Evolutionary conservation across 2,797 vertebrate species (phyloP), one percentile per base, ranked within the genome.

Genomic region (Cyprinella venusta): DNA sequence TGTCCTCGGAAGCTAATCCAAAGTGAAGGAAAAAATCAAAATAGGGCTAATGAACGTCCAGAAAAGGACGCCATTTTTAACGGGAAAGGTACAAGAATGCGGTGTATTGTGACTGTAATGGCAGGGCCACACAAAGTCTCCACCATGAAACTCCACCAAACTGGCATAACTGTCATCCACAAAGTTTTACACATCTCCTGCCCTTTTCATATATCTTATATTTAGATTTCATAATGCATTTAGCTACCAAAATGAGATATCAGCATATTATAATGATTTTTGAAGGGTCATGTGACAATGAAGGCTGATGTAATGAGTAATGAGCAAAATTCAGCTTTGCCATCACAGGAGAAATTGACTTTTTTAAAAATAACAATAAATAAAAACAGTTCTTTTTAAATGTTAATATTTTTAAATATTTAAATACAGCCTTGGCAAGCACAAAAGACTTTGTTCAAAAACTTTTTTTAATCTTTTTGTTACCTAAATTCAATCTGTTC

Each of bases 161-260:
- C 19, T 15, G 12, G 50, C 50, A 74, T 54, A n/a, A 76, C 21
- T 56, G 72, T 76, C 72, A 76, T 76, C 56, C 21, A 76, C 6
- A 76, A 59, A 59, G 52, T 76, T 56, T 40, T 24, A 59, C 15
- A 54, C 50, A 54, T n/a, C 45, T 71, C 50, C 10, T 38, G 50
- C 50, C 71, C 50, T 74, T 74, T 56, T 2, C 6, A 15, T 36
- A n/a, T 54, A 10, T 33, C 30, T 74, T 74, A 21, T 54, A 63
- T 74, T 74, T 7, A 2, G 30, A 74, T 12, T 56, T 54, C n/a
- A 54, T 74, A 54, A 54, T 54, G 13, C 59, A 63, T 63, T 63
- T 63, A 63, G 13, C 61, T 30, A 63, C 59, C 61, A 63, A 30
- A 63, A 30, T 16, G 2, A 63, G 6, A 30, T 26, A 26, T 26